Evolutionary conservation across 2,888 invertebrate species (phyloP).

Genomic region (Stenchaetothrips biformis): DNA sequence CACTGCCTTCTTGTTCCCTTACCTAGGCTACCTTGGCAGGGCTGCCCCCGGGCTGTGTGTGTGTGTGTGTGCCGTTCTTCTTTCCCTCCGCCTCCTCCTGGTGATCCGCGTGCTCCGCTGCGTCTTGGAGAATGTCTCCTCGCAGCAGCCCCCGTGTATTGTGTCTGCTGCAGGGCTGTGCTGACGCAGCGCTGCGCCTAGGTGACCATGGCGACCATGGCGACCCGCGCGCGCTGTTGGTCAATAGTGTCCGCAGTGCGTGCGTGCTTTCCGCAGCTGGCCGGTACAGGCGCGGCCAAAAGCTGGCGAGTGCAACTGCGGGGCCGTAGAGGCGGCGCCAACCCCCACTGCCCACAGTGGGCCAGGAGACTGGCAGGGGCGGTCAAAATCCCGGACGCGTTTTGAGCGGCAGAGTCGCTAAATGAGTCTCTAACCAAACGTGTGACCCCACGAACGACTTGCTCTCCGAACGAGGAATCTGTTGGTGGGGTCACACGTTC

Average conservation of each 20-base stretch:
- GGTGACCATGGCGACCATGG: constrained; percentile 32
- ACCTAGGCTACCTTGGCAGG: not conserved
- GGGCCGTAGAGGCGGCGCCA: not conserved
- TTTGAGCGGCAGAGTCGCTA: too few relatives aligned
- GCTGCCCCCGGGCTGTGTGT: constrained; percentile 1
- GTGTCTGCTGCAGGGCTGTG: constrained; percentile 31
- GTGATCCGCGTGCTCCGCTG: not conserved
- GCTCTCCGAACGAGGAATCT: too few relatives aligned
- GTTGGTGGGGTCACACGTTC: too few relatives aligned
- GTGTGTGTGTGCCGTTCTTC: constrained; percentile 29
- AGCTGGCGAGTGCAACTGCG: too few relatives aligned
- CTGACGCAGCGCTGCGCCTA: constrained; percentile 30
- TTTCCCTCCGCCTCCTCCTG: constrained; percentile 40
- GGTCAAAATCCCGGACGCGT: too few relatives aligned
- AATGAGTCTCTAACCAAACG: too few relatives aligned
- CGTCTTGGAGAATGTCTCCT: not conserved
- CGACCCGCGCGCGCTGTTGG: constrained; percentile 39
- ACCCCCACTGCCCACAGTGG: not conserved
- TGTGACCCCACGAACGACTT: too few relatives aligned
- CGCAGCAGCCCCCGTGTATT: constrained; percentile 34
- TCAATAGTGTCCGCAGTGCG: constrained; percentile 27
- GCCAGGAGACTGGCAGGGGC: too few relatives aligned
- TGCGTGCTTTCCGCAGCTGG: not conserved
- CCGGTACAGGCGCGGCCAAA: constrained; percentile 15
- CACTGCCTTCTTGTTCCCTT: constrained; percentile 11